A percentile compares a stretch with the other conserved stretches of the same genome.
These are phyloP conservation scores for Opisthocomus hoazin DNA, from an alignment of 2,113 vertebrate genomes.

Conservation along the genomic window DNA sequence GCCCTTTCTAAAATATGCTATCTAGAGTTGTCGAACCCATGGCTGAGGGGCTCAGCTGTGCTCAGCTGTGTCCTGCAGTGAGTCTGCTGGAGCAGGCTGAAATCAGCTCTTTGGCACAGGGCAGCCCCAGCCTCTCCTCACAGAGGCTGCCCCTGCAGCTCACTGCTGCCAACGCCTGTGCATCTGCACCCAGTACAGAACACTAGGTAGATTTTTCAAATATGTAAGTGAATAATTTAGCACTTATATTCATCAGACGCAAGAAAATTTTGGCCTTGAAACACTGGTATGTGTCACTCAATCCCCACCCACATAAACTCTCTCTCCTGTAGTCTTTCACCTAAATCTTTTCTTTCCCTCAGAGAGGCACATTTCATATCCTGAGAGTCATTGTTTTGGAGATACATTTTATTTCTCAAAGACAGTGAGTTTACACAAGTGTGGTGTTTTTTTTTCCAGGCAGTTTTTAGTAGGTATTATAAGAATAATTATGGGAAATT, in stretches of 20 bases:
- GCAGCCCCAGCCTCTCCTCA: accelerated
- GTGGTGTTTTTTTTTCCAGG: not conserved
- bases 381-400: not conserved
- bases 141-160: not conserved
- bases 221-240: not conserved
- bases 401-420: not conserved
- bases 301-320: not conserved
- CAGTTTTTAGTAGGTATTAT: not conserved
- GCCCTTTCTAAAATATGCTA: not conserved
- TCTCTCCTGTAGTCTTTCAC: not conserved
- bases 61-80: accelerated
- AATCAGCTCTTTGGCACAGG: accelerated
- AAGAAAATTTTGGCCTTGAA: not conserved
- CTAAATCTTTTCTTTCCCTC: not conserved
- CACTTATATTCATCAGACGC: not conserved
- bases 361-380: not conserved
- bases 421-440: too few species aligned
- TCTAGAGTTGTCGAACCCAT: not conserved
- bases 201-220: not conserved
- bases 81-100: accelerated
- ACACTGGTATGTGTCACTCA: not conserved
- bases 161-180: accelerated
- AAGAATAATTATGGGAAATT: not conserved
- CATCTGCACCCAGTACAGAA: not conserved
- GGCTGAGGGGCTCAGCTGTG: not conserved